Conservation (phyloP, 2,113 vertebrate genomes). For the Pedetes capensis region DNA sequence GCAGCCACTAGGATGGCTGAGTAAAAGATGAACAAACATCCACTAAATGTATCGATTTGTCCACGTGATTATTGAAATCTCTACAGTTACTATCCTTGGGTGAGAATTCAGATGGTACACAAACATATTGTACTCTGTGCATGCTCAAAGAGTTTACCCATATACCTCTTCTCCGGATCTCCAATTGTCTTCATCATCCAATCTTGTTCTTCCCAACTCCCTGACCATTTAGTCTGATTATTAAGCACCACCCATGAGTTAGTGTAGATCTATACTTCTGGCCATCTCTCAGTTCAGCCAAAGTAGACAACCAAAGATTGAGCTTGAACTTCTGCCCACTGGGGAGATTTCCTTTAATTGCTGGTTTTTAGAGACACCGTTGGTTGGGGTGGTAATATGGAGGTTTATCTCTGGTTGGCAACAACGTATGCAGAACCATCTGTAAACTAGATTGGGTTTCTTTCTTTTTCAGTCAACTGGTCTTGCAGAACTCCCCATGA, state of each 20-base stretch:
- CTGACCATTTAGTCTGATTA: too few relatives aligned
- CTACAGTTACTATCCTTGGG: too few relatives aligned
- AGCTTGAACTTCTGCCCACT: not conserved
- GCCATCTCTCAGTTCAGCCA: not conserved
- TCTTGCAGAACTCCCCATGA: not conserved
- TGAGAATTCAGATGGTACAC: not conserved
- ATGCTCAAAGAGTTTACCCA: not conserved
- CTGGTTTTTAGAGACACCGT: not conserved
- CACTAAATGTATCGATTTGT: not conserved
- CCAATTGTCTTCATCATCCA: not conserved
- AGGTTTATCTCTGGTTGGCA: not conserved
- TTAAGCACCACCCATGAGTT: too few relatives aligned
- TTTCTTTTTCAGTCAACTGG: not conserved
- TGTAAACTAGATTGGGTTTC: not conserved
- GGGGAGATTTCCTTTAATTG: not conserved
- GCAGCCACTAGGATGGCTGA: not conserved
- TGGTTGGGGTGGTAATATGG: fast-evolving
- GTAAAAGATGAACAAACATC: not conserved
- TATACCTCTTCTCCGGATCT: not conserved
- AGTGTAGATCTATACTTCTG: not conserved
- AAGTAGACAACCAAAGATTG: not conserved
- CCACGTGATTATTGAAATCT: not conserved
- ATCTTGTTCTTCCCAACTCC: not conserved
- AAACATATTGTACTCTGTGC: too few relatives aligned
- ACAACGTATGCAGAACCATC: not conserved